Evolutionary conservation across 2,113 vertebrate species (phyloP).

Genomic region (Gambusia holbrooki): DNA sequence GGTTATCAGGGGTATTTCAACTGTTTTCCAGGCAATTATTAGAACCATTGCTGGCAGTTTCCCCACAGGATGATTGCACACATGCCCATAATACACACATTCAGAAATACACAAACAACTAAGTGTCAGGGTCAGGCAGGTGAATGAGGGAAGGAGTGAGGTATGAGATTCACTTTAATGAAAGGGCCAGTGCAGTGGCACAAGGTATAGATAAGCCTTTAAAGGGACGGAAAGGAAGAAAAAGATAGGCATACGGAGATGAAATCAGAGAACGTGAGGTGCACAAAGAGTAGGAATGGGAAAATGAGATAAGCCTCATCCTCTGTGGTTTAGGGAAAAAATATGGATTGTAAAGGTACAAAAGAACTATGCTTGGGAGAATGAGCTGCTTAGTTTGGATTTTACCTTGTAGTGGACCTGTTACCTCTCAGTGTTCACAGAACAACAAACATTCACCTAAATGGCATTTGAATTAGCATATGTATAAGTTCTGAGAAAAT

Average conservation of each 20-base stretch:
- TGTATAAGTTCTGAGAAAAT: not conserved
- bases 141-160: conserved; percentile 36
- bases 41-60: conserved; percentile 33
- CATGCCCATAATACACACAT: conserved; percentile 17
- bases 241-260: conserved; percentile 23
- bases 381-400: conserved; percentile 33
- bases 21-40: conserved; percentile 46
- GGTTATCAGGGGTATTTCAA: conserved; percentile 39
- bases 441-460: conserved; percentile 18
- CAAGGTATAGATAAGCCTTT: conserved; percentile 29
- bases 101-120: conserved; percentile 21
- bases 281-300: conserved; percentile 1
- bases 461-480: not conserved
- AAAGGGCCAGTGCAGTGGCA: conserved; percentile 45
- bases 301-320: conserved; percentile 23
- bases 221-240: conserved; percentile 26
- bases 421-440: conserved; percentile 24
- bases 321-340: conserved; percentile 27
- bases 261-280: conserved; percentile 17
- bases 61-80: conserved; percentile 13
- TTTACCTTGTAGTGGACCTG: conserved; percentile 19
- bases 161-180: conserved; percentile 47
- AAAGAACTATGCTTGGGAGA: conserved; percentile 1
- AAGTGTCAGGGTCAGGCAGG: conserved; percentile 52
- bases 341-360: conserved; percentile 20